A percentile compares a stretch with the other conserved stretches of the same genome.
phyloP scores from a whole-genome alignment of 2,113 vertebrate species.

The Chitala chitala region DNA sequence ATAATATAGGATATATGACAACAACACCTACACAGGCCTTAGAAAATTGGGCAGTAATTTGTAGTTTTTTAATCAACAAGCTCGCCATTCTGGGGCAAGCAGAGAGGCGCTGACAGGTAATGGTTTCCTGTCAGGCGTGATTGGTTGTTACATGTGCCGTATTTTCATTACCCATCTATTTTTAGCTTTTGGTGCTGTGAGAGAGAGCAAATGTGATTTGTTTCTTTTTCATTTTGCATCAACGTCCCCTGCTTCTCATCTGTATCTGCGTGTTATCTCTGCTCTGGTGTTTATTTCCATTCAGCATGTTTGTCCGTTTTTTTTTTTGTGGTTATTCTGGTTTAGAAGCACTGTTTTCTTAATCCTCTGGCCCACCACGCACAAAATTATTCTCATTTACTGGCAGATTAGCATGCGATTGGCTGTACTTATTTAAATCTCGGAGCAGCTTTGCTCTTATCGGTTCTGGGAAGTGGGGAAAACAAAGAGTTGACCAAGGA shows the following conservation, averaged over 20 bases:
- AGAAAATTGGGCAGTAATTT: slow-evolving; percentile 15
- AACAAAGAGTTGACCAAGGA: not conserved
- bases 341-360: not conserved
- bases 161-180: slow-evolving; percentile 22
- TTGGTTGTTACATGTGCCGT: slow-evolving; percentile 5
- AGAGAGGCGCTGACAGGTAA: slow-evolving; percentile 10
- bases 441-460: slow-evolving; percentile 13
- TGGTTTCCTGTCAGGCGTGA: slow-evolving; percentile 9
- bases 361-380: not conserved
- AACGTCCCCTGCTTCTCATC: not conserved
- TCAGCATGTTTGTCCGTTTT: not conserved
- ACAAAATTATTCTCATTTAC: slow-evolving; percentile 48
- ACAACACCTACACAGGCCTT: not conserved
- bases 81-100: not conserved
- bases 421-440: slow-evolving; percentile 26
- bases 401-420: slow-evolving; percentile 27
- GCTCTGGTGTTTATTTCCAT: slow-evolving; percentile 6
- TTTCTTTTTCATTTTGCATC: slow-evolving; percentile 19
- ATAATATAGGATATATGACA: not conserved
- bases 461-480: not conserved
- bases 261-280: slow-evolving; percentile 10
- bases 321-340: not conserved
- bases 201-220: slow-evolving; percentile 10
- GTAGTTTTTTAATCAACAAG: slow-evolving; percentile 22
- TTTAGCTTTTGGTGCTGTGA: not conserved